These are phyloP conservation scores for Mastigias papua DNA, from an alignment of 30 jellyfish, hydroid and myxozoan species.

Conservation along the genomic window DNA sequence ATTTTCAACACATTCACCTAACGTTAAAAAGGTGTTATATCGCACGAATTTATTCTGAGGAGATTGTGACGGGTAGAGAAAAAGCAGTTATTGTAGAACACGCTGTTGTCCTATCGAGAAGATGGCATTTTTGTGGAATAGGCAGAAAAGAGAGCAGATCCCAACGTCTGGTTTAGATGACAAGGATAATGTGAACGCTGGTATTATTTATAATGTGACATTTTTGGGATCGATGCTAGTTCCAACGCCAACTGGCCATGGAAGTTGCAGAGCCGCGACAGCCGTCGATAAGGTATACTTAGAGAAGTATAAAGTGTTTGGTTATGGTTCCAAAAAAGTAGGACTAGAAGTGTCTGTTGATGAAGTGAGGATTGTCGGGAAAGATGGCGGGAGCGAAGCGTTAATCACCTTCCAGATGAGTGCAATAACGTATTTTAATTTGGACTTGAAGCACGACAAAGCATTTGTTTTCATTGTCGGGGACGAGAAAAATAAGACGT, in stretches of 20 bases:
- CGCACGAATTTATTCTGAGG: neutral
- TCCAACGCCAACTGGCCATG: constrained; percentile 86
- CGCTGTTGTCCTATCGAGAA: neutral
- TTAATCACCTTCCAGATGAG: constrained; percentile 47
- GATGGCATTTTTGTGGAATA: constrained; percentile 70
- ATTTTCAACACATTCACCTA: neutral
- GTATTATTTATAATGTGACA: constrained; percentile 49
- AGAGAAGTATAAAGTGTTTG: constrained; percentile 77
- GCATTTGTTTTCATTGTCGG: constrained; percentile 77
- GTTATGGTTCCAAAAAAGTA: constrained; percentile 67
- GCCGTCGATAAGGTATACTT: constrained; percentile 78
- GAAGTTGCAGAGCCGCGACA: constrained; percentile 71
- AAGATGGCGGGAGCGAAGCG: constrained; percentile 5
- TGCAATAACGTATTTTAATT: constrained; percentile 54
- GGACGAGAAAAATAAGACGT: constrained; percentile 31
- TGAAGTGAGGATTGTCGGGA: constrained; percentile 21
- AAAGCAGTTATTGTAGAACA: neutral
- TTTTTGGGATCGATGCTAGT: constrained; percentile 80
- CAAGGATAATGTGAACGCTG: constrained; percentile 65
- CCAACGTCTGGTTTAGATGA: constrained; percentile 70
- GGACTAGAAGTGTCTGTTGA: constrained; percentile 61
- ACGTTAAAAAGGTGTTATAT: neutral
- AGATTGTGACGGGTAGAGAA: neutral
- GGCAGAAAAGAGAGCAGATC: constrained; percentile 57
- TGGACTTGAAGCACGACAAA: constrained; percentile 77